Conservation (phyloP, 2,797 vertebrate species). For the Uromys caudimaculatus region DNA sequence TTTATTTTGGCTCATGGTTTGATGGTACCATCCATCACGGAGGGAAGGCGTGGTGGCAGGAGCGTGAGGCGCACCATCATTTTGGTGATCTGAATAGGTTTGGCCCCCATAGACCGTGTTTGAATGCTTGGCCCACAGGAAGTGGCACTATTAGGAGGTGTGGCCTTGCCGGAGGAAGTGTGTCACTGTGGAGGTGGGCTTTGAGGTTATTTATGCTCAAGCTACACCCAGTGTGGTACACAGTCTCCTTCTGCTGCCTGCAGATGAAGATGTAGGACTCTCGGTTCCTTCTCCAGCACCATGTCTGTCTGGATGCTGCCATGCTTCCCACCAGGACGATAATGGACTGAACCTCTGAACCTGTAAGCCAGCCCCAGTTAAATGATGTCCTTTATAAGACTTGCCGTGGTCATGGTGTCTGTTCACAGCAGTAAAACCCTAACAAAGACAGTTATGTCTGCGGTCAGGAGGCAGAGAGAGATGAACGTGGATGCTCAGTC, state of each 20-base stretch:
- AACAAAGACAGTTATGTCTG: background rate
- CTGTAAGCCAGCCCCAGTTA: background rate
- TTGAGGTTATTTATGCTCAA: background rate
- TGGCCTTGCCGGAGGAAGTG: background rate
- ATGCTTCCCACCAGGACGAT: background rate
- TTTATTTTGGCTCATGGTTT: background rate
- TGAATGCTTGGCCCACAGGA: background rate
- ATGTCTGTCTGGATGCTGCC: background rate
- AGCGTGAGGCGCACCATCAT: background rate
- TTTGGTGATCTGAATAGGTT: too few relatives aligned
- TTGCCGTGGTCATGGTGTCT: background rate
- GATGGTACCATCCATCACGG: too few relatives aligned
- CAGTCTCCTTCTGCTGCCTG: background rate
- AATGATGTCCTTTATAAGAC: background rate
- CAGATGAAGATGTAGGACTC: background rate
- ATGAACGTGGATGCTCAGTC: background rate
- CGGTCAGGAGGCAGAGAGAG: background rate
- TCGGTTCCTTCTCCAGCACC: background rate
- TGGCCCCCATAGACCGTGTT: background rate
- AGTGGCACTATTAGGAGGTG: background rate
- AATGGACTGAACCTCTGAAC: background rate
- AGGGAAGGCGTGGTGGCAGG: accelerated
- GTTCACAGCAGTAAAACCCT: background rate
- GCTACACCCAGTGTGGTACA: background rate
- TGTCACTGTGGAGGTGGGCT: too few relatives aligned